These are phyloP conservation scores for Micoletzkya japonica DNA, from an alignment of 2,888 invertebrate genomes.

Conservation along the genomic window DNA sequence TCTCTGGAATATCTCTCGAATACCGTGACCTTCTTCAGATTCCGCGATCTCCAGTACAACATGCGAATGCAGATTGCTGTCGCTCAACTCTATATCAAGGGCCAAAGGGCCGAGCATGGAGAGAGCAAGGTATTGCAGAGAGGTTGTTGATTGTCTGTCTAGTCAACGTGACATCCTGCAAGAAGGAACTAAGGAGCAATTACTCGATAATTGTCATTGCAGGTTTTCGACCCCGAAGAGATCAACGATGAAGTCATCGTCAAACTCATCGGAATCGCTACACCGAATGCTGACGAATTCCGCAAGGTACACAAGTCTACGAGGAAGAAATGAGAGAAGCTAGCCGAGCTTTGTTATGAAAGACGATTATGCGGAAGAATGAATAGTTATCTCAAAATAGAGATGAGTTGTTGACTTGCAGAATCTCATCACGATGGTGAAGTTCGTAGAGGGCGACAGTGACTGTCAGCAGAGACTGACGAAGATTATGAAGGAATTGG, in stretches of 20 bases:
- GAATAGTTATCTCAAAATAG: not conserved
- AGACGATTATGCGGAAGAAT: too few relatives aligned
- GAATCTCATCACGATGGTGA: not conserved
- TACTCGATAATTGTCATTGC: not conserved
- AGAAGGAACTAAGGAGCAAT: not conserved
- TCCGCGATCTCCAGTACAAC: not conserved
- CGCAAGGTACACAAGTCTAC: too few relatives aligned
- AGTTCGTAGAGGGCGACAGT: too few relatives aligned
- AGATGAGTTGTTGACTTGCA: not conserved
- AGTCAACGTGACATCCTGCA: not conserved
- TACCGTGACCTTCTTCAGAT: not conserved
- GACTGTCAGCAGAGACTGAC: too few relatives aligned
- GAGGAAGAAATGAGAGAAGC: too few relatives aligned
- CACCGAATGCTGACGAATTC: conserved; percentile 14
- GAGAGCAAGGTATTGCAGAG: not conserved
- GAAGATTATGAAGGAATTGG: too few relatives aligned
- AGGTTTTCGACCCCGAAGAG: conserved; percentile 4
- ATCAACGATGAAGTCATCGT: conserved; percentile 11
- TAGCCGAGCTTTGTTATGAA: too few relatives aligned
- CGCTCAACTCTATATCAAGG: not conserved
- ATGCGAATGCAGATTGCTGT: not conserved
- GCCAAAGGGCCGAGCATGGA: not conserved
- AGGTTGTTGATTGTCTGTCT: not conserved
- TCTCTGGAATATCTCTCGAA: not conserved
- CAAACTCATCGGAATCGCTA: conserved; percentile 1